Base-by-base conservation (phyloP, 2,113 vertebrate genomes). In the Campylomormyrus tamandua region DNA sequence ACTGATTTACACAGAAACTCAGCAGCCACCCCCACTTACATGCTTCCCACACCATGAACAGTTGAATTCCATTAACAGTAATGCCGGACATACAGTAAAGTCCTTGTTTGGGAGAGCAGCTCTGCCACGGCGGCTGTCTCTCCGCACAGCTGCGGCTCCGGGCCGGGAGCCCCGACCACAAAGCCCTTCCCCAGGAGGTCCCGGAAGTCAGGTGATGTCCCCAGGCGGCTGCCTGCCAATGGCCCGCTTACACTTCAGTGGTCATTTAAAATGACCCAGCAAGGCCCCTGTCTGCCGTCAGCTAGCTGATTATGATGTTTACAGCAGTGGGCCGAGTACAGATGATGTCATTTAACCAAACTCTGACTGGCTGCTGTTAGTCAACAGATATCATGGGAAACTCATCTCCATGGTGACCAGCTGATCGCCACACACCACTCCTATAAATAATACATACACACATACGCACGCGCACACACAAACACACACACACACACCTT, bases 271-370 rank as follows among this genome's bases (percentile, higher is more conserved):
- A 35, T 42, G 45, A 1, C 66, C 90, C 49, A 77, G 53, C 90
- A 89, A 84, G 53, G 89, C 87, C 1, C 52, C 90, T 92, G 92
- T 90, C 92, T 91, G 90, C 91, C 70, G 91, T 91, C 91, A 92
- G 90, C 90, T 92, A 91, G 89, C 92, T 93, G 93, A 95, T 92
- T 94, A 93, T 90, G 91, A 91, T 93, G 93, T 95, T 91, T 92
- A 90, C 91, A 92, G 15, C 92, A 92, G 91, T 89, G 92, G 90
- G 91, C 91, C 11, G 90, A 53, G 91, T 93, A 92, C 93, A 93
- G 90, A 90, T 90, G 85, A 88, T 91, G 92, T 92, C 90, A 89
- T 89, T 89, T 56, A 89, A 93, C 92, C 92, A 93, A 92, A 92
- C 87, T 89, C 17, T 27, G 9, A n/a, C 21, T 49, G 80, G 19